Evolutionary conservation across 2,113 vertebrate genomes (phyloP), one percentile per base, ranked within the genome.

Genomic region (Struthio camelus): DNA sequence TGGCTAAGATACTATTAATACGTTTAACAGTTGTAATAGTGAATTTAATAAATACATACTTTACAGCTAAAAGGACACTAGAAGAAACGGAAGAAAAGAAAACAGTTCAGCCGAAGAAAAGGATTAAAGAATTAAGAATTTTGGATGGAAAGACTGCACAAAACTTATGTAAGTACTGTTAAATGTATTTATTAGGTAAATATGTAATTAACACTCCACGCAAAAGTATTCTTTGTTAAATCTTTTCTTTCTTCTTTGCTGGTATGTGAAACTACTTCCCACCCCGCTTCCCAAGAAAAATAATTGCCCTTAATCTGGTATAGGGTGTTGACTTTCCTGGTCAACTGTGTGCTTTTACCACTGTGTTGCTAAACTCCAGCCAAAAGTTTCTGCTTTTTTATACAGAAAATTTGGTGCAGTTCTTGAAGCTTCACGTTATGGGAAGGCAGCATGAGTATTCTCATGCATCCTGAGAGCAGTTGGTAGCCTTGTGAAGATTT

Each of bases 61-160:
- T 98, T 97, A 20, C 97, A 99, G 99, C 98, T 91, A 99, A 98
- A 97, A 99, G 98, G 93, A 90, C 98, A 10, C 34, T 97, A 18
- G 99, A 99, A 34, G 98, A 98, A 76, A 96, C 97, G 6, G 99
- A 99, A 83, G 98, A 98, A 95, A 98, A 98, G 94, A 98, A 98
- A 83, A 20, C 80, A 62, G 81, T 59, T 3, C 98, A 99, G 75
- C 80, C 98, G 89, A 99, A 99, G 98, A 99, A 99, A 94, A 99
- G 98, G 97, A 97, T 99, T 15, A 99, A 99, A 92, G 99, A 99
- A 95, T 97, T 99, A 58, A 98, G 99, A 78, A 96, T 99, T 97
- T 96, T 99, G 97, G 99, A 99, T 95, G 69, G 98, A 59, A 99
- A 99, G 98, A 99, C 98, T 0, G 99, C 99, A 14, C 99, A 99